Evolutionary conservation across 2,113 vertebrate species (phyloP), one percentile per base, ranked within the genome.

Genomic region (Bufo gargarizans): DNA sequence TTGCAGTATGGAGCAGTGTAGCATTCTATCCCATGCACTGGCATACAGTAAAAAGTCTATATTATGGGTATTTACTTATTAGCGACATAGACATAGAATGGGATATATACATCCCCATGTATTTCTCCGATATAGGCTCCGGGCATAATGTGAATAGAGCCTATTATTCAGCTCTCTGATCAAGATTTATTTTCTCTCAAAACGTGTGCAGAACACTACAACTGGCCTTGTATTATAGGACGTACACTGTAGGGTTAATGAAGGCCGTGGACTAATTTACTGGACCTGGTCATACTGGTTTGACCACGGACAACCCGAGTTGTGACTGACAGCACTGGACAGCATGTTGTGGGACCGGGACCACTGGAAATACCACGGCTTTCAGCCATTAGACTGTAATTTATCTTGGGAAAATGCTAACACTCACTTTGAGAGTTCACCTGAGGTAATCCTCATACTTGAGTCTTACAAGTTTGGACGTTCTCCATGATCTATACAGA

Each of bases 371-470:
- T 16, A 81, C 6, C 58, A 59, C 2, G 16, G 16, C 22, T 17
- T 7, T 1, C 9, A 50, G 78, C 55, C 59, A 3, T 77, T 6
- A 55, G 20, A 43, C 49, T 77, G 11, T 2, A 55, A 65, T n/a
- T 49, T 20, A 65, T 43, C 45, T 82, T n/a, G 61, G 10, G 16
- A 63, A 22, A 78, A 22, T 78, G 4, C 76, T 10, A 20, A 20
- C 76, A 33, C 10, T 45, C 56, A 81, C 78, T 81, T 8, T 17
- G 4, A 12, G 14, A 65, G 81, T 83, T 82, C 81, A 82, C 47
- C 45, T 53, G 20, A 22, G 81, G 81, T 83, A 43, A 83, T 8
- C 10, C 17, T 47, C 2, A 82, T n/a, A 47, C 58, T 65, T n/a
- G 19, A 8, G 6, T 12, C 10, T 17, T 14, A 65, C 33, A 67